phyloP scores from a whole-genome alignment of 2,888 invertebrate genomes.

The Trimorus sp. region DNA sequence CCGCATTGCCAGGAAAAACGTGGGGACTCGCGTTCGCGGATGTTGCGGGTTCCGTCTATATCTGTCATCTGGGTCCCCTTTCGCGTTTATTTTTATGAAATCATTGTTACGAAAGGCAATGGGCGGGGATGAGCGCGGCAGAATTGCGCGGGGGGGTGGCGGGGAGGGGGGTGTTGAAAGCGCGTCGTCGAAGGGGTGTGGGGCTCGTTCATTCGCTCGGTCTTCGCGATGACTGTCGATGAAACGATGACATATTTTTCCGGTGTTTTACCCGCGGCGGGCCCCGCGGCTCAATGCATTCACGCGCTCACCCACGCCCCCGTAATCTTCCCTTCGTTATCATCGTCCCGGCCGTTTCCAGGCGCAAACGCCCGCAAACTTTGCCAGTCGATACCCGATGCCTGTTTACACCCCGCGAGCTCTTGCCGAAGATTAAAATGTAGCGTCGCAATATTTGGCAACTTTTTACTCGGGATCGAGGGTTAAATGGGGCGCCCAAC shows the following conservation, averaged over 20 bases:
- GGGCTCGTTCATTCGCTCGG: slow-evolving; percentile 75
- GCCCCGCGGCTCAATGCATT: slow-evolving; percentile 70
- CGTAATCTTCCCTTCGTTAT: slow-evolving; percentile 49
- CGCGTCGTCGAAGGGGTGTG: slow-evolving; percentile 43
- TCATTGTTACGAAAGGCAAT: slow-evolving; percentile 81
- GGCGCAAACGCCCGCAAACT: slow-evolving; percentile 49
- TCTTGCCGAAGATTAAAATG: slow-evolving; percentile 39
- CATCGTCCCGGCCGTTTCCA: slow-evolving; percentile 55
- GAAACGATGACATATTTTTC: slow-evolving; percentile 82
- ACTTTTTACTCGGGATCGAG: slow-evolving; percentile 33
- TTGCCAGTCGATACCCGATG: slow-evolving; percentile 45
- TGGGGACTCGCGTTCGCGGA: slow-evolving; percentile 65
- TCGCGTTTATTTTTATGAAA: slow-evolving; percentile 80
- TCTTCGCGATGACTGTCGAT: slow-evolving; percentile 82
- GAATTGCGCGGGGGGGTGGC: slow-evolving; percentile 75
- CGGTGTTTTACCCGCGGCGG: slow-evolving; percentile 79
- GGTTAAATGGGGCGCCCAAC: slow-evolving; percentile 34
- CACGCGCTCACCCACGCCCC: slow-evolving; percentile 65
- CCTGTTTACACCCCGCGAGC: slow-evolving; percentile 8
- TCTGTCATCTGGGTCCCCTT: slow-evolving; percentile 64
- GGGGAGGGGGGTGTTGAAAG: slow-evolving; percentile 59
- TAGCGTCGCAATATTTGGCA: slow-evolving; percentile 54
- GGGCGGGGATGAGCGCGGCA: slow-evolving; percentile 79
- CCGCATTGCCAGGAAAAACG: slow-evolving; percentile 64
- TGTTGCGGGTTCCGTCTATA: slow-evolving; percentile 47